Evolutionary conservation across 2,113 vertebrate genomes (phyloP), one percentile per base, ranked within the genome.

Genomic region (Lampris megalopsis): DNA sequence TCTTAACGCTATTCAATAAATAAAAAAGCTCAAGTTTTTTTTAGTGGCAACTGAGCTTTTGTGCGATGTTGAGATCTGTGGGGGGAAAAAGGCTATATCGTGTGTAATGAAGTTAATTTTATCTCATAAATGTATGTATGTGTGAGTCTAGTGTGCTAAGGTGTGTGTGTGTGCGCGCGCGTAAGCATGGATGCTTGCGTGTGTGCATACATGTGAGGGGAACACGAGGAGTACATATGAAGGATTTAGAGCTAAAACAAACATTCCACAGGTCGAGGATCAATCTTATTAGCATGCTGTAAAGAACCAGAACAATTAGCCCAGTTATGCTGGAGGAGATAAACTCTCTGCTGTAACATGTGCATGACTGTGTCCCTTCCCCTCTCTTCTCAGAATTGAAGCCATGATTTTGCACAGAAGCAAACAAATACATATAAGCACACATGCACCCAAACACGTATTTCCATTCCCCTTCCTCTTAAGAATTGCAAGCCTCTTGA

Each of bases 301-400:
- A 86, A 47, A 9, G 60, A 79, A 81, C 50, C 87, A 83, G 82
- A 87, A 88, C 86, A 86, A 73, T 89, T 88, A 82, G 67, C 64
- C 81, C 71, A 79, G 79, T 86, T 89, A 82, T 77, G 82, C 63
- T 63, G 63, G 49, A 49, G 66, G 53, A 84, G 71, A 80, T 89
- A 89, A 87, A 45, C 68, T 48, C 58, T 72, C 68, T 24, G 62
- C 62, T 70, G 8, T 7, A 75, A 59, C 40, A 59, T 59, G 36
- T 38, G 47, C 69, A 42, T 63, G 50, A 47, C 61, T 77, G 70
- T 50, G 77, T 68, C 48, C 49, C 59, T 67, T 49, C 71, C 65
- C 73, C 13, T 61, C 64, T 43, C 71, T 64, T 24, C 37, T 36
- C 69, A 24, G 13, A 56, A 24, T 42, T 76, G 41, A 60, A 52